Evolutionary conservation across 1,140 invertebrate species (phyloP).

Genomic region (Euwallacea similis): DNA sequence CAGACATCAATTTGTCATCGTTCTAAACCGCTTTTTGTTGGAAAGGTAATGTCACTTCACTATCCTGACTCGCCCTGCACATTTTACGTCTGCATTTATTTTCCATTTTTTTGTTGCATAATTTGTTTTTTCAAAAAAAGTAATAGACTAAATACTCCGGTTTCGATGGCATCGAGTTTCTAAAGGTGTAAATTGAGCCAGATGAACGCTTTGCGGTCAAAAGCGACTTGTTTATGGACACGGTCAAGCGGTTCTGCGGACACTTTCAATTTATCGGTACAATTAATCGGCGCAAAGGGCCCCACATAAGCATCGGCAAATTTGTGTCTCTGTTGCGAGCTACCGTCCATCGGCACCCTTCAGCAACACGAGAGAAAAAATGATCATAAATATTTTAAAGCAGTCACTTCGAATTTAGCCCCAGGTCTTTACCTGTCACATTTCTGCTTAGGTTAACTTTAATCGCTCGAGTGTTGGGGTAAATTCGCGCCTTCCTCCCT

Average conservation of each 20-base stretch:
- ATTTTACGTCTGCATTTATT: too few species aligned
- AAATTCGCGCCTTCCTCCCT: not conserved
- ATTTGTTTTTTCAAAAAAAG: too few species aligned
- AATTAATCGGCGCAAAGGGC: constrained; percentile 12
- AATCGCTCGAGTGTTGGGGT: constrained; percentile 17
- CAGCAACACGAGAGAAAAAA: constrained; percentile 15
- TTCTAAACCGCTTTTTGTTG: too few species aligned
- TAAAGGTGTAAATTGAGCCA: constrained; percentile 7
- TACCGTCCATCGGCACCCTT: not conserved
- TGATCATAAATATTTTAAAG: constrained; percentile 31
- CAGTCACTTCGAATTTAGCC: constrained; percentile 24
- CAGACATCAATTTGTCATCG: too few species aligned
- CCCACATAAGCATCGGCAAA: too few species aligned
- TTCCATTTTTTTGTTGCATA: too few species aligned
- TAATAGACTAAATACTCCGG: too few species aligned
- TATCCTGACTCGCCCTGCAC: too few species aligned
- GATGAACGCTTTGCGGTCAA: constrained; percentile 16
- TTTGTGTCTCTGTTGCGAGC: too few species aligned
- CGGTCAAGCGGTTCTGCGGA: constrained; percentile 19
- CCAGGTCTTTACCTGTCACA: constrained; percentile 19
- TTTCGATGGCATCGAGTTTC: not conserved
- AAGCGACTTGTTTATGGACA: constrained; percentile 13
- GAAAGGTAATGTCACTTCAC: too few species aligned
- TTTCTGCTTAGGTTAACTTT: constrained; percentile 36
- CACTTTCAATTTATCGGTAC: constrained; percentile 28